Base-by-base conservation (phyloP, 2,797 vertebrate species). In the Platalea minor region DNA sequence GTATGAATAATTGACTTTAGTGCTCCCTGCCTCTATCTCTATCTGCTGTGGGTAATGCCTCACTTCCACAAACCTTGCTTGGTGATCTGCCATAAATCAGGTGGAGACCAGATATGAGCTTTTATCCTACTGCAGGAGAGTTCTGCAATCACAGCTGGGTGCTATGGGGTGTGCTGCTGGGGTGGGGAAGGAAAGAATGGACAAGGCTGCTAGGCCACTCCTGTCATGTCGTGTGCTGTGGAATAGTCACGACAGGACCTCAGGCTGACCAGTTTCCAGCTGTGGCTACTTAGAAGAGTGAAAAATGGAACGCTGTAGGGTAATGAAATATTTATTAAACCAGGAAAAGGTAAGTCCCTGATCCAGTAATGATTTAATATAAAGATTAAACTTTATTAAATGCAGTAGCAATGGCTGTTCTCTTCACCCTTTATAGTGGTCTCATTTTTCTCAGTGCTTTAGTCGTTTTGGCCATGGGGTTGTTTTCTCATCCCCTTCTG, bases 211-310 rank as follows among this genome's bases (percentile, higher is more conserved):
- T 31, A 20, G 43, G 65, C 10, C 3, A 2, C 17, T 26, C 25
- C 46, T n/a, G 39, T 18, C n/a, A 11, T 3, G 1, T 12, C 16
- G 3, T 7, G 12, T 25, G 39, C 25, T 8, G 2, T 2, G 20
- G 23, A n/a, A 54, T 1, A n/a, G 46, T 7, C 15, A 28, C 1
- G 5, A 37, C 59, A 24, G 7, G 9, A 35, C 41, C 31, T 61
- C 33, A 39, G 37, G 4, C n/a, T 84, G 53, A 33, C 29, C 17
- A 1, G 18, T 51, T 48, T 50, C 33, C 25, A 56, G 24, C 53
- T 7, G 3, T 17, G 23, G 13, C 13, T 50, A 26, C n/a, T 54
- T 21, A 10, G 14, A 50, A 29, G n/a, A 77, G 5, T 48, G 65
- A 41, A 60, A 78, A 91, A 56, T 19, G 7, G 17, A 77, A 39